Percentiles rank a stretch among this genome's conserved stretches.
These are phyloP conservation scores for Rhodophaea formosa DNA, from an alignment of 2,888 invertebrate species.

Conservation along the genomic window DNA sequence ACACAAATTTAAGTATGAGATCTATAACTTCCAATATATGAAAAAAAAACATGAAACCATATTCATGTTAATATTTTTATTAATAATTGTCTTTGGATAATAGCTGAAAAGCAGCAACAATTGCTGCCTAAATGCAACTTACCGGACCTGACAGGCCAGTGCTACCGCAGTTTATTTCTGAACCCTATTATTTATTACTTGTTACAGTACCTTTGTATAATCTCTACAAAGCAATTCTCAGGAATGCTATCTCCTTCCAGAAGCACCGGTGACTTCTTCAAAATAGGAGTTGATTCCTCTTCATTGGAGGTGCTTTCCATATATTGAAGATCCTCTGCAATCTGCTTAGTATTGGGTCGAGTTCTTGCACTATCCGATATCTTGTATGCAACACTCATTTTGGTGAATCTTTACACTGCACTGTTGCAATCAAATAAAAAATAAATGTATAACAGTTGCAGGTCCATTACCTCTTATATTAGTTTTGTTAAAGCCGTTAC, in stretches of 20 bases:
- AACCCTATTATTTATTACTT: neutral
- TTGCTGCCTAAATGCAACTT: no score
- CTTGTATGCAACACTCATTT: constrained; percentile 13
- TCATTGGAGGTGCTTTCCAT: constrained; percentile 10
- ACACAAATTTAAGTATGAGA: no score
- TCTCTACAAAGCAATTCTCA: constrained; percentile 13
- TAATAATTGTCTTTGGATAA: no score
- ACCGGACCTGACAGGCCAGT: no score
- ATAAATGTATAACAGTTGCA: neutral
- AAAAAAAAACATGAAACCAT: no score
- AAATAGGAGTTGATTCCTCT: neutral
- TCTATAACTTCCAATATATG: no score
- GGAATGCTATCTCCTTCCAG: neutral
- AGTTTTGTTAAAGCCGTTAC: no score
- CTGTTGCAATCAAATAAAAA: neutral
- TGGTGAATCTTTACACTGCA: neutral
- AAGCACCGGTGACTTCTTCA: constrained; percentile 8
- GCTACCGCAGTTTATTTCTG: no score
- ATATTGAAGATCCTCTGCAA: constrained; percentile 3
- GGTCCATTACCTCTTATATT: no score
- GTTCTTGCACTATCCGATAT: constrained; percentile 18
- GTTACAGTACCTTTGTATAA: constrained; percentile 11
- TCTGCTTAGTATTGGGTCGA: constrained; percentile 11
- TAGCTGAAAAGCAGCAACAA: no score
- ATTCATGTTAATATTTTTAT: no score